Evolutionary conservation across 2,797 vertebrate species (phyloP), one percentile per base, ranked within the genome.

Genomic region (Salarias fasciatus): DNA sequence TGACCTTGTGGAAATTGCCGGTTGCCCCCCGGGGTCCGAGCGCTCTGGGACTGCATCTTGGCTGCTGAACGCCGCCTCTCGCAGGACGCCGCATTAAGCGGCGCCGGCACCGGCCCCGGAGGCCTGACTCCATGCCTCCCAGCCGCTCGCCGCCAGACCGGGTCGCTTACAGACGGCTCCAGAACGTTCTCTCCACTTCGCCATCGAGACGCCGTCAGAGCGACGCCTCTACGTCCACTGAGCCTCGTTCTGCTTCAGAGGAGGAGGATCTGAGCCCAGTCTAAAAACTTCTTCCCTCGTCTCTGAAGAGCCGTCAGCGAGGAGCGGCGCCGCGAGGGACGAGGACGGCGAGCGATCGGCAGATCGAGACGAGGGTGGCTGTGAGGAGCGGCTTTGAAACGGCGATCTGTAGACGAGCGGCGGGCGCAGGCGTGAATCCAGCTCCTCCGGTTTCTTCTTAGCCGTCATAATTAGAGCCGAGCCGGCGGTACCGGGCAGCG

Each of bases 1-100:
- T 91, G 89, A 92, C 92, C 89, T 91, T 88, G 87, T 75, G 75
- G 77, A 92, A 92, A 90, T 92, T 90, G 88, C 75, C 48, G 70
- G 84, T 82, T 67, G 73, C 73, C 75, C 86, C 87, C 84, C 3
- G 12, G 79, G 72, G 83, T 74, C 66, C 53, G 45, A 37, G 46
- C 41, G 76, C 71, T 72, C 69, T 1, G 8, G 77, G 85, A 72
- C 68, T 56, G 69, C 66, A 69, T 83, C 84, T 88, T 81, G 77
- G 82, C 77, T 5, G 28, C 48, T 53, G 77, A 74, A 78, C 76
- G 57, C 72, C 24, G 45, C 15, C 63, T 80, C 82, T 87, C 65
- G 47, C 48, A 58, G 80, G 79, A 80, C 3, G 18, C 64, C 65
- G 59, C 80, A 80, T 84, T 73, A 85, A 82, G 80, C 79, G 49